Conservation (phyloP, 2,113 vertebrate genomes). For the Dascyllus trimaculatus region DNA sequence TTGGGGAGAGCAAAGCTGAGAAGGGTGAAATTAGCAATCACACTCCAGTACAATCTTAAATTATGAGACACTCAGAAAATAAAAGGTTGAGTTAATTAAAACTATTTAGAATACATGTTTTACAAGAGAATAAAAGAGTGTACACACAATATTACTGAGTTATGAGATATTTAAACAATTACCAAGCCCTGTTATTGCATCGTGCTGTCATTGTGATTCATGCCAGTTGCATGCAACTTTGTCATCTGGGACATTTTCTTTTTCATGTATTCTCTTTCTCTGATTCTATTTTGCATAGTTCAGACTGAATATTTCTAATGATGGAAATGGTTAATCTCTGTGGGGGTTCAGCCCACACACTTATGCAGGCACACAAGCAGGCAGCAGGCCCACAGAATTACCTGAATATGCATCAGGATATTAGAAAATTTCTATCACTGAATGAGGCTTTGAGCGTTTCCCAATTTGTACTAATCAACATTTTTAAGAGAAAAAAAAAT, state of each 20-base stretch:
- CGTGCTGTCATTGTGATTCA: slow-evolving; percentile 22
- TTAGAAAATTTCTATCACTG: background rate
- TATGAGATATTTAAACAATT: slow-evolving; percentile 3
- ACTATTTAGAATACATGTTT: slow-evolving; percentile 27
- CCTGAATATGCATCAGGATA: slow-evolving; percentile 3
- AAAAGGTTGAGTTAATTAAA: slow-evolving; percentile 55
- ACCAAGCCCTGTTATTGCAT: slow-evolving; percentile 5
- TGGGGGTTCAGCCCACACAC: slow-evolving; percentile 38
- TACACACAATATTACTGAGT: background rate
- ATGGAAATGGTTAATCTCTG: slow-evolving; percentile 26
- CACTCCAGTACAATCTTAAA: slow-evolving; percentile 22
- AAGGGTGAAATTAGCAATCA: slow-evolving; percentile 55
- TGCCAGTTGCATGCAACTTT: background rate
- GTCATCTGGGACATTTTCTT: slow-evolving; percentile 25
- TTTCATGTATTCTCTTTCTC: slow-evolving; percentile 21
- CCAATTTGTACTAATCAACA: background rate
- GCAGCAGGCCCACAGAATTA: slow-evolving; percentile 12
- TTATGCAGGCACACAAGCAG: slow-evolving; percentile 16
- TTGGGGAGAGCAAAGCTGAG: slow-evolving; percentile 62
- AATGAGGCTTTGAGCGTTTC: background rate
- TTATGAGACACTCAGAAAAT: slow-evolving; percentile 18
- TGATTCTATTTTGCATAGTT: slow-evolving; percentile 39
- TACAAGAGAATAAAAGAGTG: background rate
- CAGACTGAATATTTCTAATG: slow-evolving; percentile 34
- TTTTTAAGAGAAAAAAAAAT: background rate